These are phyloP conservation scores for Troides oblongomaculatus DNA, from an alignment of 2,888 invertebrate genomes.

Conservation along the genomic window DNA sequence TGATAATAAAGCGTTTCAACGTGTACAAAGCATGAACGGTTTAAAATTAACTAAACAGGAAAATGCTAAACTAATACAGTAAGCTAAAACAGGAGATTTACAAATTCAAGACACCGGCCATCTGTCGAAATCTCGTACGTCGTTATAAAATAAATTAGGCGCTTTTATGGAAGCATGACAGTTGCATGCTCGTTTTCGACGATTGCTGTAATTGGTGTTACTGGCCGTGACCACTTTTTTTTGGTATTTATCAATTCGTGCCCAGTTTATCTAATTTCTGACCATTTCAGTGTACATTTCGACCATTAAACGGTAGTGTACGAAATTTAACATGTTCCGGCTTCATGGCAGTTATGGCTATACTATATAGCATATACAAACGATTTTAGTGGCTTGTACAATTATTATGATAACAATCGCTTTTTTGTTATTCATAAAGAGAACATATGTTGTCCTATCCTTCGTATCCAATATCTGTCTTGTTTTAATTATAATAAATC, in stretches of 20 bases:
- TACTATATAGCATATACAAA: no score
- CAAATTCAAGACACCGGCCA: constrained; percentile 2
- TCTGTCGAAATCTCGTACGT: constrained; percentile 22
- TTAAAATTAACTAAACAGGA: neutral
- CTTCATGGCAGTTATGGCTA: neutral
- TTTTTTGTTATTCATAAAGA: no score
- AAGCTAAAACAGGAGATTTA: constrained; percentile 6
- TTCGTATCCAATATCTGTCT: no score
- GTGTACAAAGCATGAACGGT: neutral
- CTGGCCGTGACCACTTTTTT: constrained; percentile 28
- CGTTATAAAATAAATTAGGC: constrained; percentile 30
- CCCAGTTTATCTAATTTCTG: constrained; percentile 21
- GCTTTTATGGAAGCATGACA: constrained; percentile 29
- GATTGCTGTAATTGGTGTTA: constrained; percentile 26
- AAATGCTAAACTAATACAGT: constrained; percentile 4
- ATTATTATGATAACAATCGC: no score
- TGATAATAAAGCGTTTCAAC: neutral
- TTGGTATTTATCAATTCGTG: constrained; percentile 17
- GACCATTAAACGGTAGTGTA: neutral
- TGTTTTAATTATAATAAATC: no score
- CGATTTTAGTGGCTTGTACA: no score
- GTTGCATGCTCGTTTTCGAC: constrained; percentile 28
- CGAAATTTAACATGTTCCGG: neutral
- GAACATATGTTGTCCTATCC: no score
- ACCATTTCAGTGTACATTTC: constrained; percentile 1